phyloP scores from a whole-genome alignment of 1,140 invertebrate genomes.

The Limonius californicus region DNA sequence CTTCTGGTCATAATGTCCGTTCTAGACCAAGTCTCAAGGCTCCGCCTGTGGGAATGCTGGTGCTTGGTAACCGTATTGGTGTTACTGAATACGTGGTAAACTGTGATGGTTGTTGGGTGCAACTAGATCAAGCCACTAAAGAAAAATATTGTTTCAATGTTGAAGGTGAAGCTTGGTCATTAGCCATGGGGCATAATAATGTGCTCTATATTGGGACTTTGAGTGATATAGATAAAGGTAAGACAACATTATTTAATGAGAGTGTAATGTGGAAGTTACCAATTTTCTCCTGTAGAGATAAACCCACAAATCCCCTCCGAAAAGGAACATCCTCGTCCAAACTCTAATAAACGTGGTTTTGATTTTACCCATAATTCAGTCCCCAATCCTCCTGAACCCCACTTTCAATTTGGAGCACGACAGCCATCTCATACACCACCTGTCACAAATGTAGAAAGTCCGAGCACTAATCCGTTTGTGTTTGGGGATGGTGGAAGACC shows the following conservation, averaged over 20 bases:
- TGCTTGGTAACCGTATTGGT: slow-evolving; percentile 66
- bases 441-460: slow-evolving; percentile 30
- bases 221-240: slow-evolving; percentile 28
- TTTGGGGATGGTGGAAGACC: slow-evolving; percentile 46
- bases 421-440: slow-evolving; percentile 22
- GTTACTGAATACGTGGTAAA: slow-evolving; percentile 66
- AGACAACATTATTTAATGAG: too few relatives aligned
- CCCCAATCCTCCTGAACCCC: slow-evolving; percentile 32
- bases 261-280: too few relatives aligned
- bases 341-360: slow-evolving; percentile 52
- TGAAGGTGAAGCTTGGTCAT: slow-evolving; percentile 70
- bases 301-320: slow-evolving; percentile 23
- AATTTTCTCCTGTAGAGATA: slow-evolving; percentile 12
- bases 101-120: slow-evolving; percentile 66
- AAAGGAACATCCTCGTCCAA: slow-evolving; percentile 7
- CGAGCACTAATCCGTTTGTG: slow-evolving; percentile 56
- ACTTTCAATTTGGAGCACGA: slow-evolving; percentile 37
- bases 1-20: slow-evolving; percentile 77
- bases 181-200: slow-evolving; percentile 64
- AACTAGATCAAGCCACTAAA: slow-evolving; percentile 59
- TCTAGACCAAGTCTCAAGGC: slow-evolving; percentile 70
- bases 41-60: slow-evolving; percentile 70
- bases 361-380: slow-evolving; percentile 53
- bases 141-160: slow-evolving; percentile 67
- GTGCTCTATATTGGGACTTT: slow-evolving; percentile 61